These are phyloP conservation scores for Equus quagga DNA, from an alignment of 2,113 vertebrate genomes.

Conservation along the genomic window DNA sequence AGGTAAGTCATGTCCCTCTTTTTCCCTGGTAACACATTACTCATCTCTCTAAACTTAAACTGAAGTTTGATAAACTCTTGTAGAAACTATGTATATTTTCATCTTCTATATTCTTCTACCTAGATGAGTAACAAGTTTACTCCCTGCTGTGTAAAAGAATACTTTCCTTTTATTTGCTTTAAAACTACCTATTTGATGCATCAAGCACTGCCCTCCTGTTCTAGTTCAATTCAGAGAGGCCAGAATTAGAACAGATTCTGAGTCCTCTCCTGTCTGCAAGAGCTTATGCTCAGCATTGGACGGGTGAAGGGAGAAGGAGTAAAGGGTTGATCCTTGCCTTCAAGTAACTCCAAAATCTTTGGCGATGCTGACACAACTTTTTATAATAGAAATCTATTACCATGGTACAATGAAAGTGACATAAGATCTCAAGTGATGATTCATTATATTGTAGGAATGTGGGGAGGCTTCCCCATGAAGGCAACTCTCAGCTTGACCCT, in stretches of 20 bases:
- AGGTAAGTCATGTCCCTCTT: slow-evolving; percentile 45
- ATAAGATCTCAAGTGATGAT: background rate
- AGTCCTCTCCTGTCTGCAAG: background rate
- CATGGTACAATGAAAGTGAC: background rate
- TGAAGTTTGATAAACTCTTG: slow-evolving; percentile 50
- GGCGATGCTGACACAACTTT: background rate
- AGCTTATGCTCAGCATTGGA: background rate
- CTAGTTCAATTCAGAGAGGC: slow-evolving; percentile 54
- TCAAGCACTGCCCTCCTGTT: background rate
- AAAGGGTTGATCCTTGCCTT: background rate
- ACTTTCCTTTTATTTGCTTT: slow-evolving; percentile 54
- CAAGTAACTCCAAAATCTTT: background rate
- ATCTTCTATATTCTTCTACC: slow-evolving; percentile 52
- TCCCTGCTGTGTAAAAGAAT: slow-evolving; percentile 57
- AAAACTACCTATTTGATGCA: slow-evolving; percentile 58
- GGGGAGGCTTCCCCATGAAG: background rate
- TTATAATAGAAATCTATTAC: slow-evolving; percentile 12
- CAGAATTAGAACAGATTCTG: slow-evolving; percentile 57
- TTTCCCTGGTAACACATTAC: slow-evolving; percentile 18
- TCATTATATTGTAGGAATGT: background rate
- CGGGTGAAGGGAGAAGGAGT: background rate
- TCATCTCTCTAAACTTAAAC: background rate
- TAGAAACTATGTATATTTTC: slow-evolving; percentile 2
- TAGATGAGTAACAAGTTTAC: slow-evolving; percentile 60
- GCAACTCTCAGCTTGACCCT: slow-evolving; percentile 32